Percentiles rank a stretch among this genome's conserved stretches.
Evolutionary conservation across 2,888 invertebrate genomes (phyloP).

Genomic region (Melanchra persicariae): DNA sequence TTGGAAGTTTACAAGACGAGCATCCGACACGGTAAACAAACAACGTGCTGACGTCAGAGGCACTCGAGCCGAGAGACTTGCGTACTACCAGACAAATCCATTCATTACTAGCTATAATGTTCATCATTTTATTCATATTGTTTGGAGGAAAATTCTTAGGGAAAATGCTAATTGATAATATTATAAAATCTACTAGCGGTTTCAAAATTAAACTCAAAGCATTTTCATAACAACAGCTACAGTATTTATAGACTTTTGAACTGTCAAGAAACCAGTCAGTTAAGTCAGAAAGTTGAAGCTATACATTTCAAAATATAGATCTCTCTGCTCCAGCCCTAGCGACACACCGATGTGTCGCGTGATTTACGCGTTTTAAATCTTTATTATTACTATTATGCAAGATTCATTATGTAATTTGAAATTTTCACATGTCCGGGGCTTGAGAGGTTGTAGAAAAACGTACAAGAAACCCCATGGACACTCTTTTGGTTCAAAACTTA

Average conservation of each 20-base stretch:
- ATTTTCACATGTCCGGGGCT: no score
- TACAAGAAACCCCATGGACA: neutral
- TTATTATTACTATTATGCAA: no score
- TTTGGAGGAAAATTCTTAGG: constrained; percentile 8
- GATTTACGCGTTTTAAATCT: no score
- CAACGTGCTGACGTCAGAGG: constrained; percentile 82
- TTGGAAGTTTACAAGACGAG: constrained; percentile 86
- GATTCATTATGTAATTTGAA: no score
- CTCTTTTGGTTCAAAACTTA: neutral
- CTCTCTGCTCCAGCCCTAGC: no score
- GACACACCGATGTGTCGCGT: no score
- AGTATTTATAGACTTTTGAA: neutral
- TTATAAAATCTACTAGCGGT: neutral
- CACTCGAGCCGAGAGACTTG: constrained; percentile 61
- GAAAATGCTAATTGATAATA: neutral
- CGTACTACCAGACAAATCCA: constrained; percentile 45
- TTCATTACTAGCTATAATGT: constrained; percentile 50
- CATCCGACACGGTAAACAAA: constrained; percentile 86
- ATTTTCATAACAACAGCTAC: neutral
- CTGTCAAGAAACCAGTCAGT: neutral
- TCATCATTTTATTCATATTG: constrained; percentile 36
- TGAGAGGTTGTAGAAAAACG: neutral
- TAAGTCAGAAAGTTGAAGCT: neutral
- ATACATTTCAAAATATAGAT: no score
- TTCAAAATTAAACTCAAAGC: neutral